Evolutionary conservation across 2,797 vertebrate genomes (phyloP).

Genomic region (Vultur gryphus): DNA sequence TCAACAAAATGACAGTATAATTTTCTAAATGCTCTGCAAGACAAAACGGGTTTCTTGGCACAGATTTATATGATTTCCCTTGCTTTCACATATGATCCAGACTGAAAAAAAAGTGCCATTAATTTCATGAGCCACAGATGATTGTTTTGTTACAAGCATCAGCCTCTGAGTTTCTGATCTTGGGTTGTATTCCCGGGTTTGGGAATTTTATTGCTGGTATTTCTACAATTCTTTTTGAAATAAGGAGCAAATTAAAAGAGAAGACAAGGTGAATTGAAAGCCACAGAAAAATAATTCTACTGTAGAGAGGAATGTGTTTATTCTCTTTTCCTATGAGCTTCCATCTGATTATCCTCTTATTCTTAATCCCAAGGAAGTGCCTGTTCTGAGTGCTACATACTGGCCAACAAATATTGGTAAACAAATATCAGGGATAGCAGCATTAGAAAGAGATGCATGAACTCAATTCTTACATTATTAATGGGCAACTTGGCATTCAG

Average conservation of each 20-base stretch:
- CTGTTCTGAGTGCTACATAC: background rate
- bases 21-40: background rate
- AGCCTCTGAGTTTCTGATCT: background rate
- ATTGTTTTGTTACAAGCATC: background rate
- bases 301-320: background rate
- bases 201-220: background rate
- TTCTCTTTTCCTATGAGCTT: background rate
- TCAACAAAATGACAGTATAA: background rate
- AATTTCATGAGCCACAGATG: background rate
- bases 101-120: background rate
- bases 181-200: background rate
- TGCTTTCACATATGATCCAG: background rate
- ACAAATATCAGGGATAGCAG: background rate
- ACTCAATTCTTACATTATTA: background rate
- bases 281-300: background rate
- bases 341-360: background rate
- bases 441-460: background rate
- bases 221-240: background rate
- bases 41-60: background rate
- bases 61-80: background rate
- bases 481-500: background rate
- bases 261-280: background rate
- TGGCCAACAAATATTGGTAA: background rate
- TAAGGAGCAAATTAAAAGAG: background rate
- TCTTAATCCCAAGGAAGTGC: background rate